A percentile compares a stretch with the other conserved stretches of the same genome.
These are phyloP conservation scores for Bergia sp. DNA, from an alignment of 92 coral and sea anemone genomes.

Conservation along the genomic window DNA sequence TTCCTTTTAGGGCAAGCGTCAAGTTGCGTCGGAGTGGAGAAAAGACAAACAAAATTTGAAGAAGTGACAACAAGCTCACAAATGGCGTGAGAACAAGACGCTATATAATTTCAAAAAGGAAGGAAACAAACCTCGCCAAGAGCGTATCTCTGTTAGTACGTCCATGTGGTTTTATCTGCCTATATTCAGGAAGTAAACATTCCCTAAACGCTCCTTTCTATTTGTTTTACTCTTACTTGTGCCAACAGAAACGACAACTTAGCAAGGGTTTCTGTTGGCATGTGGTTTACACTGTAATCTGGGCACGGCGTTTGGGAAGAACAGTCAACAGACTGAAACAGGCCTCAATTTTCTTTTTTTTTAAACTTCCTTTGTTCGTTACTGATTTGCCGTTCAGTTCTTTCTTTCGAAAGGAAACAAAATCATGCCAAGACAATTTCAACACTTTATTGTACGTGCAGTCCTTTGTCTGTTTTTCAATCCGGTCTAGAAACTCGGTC, in stretches of 20 bases:
- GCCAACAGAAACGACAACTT: no score
- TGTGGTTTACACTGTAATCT: neutral
- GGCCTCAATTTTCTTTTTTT: no score
- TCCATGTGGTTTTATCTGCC: neutral
- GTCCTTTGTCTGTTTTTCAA: no score
- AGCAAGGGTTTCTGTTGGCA: neutral
- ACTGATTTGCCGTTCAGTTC: no score
- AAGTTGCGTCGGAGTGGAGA: neutral
- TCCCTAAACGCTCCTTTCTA: no score
- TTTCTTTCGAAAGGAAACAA: no score
- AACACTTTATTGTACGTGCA: no score
- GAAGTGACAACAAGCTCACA: constrained; percentile 6
- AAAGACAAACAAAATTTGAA: constrained; percentile 14
- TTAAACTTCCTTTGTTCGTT: no score
- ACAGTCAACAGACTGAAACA: no score
- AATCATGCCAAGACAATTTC: no score
- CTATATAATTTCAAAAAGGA: neutral
- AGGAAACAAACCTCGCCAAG: constrained; percentile 7
- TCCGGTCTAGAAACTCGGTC: no score
- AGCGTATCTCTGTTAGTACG: neutral
- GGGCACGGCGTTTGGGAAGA: no score
- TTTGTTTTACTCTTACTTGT: neutral
- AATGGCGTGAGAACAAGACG: constrained; percentile 41
- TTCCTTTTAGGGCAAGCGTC: neutral
- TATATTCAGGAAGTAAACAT: constrained; percentile 5